Evolutionary conservation across 2,888 invertebrate species (phyloP).

Genomic region (Conistra vaccinii): DNA sequence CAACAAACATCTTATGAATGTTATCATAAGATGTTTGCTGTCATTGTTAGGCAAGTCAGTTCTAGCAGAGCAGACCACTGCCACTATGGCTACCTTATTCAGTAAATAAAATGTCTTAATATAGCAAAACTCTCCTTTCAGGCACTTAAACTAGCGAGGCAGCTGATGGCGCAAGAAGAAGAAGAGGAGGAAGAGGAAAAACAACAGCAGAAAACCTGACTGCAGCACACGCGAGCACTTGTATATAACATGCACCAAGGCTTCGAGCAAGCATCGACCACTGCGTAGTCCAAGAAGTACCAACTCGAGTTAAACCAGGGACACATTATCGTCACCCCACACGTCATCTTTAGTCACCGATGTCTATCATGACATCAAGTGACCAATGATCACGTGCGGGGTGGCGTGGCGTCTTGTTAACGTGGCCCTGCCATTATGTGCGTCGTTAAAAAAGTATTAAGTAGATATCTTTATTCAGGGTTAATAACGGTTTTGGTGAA

Average conservation of each 20-base stretch:
- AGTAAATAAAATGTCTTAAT: conserved; percentile 6
- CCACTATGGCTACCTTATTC: neutral
- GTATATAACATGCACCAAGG: conserved; percentile 69
- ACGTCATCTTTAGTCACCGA: neutral
- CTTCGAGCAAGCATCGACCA: conserved; percentile 63
- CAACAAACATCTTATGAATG: too few relatives aligned
- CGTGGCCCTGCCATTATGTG: conserved; percentile 41
- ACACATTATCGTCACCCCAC: conserved; percentile 36
- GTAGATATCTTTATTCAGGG: conserved; percentile 60
- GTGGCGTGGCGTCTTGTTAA: conserved; percentile 10
- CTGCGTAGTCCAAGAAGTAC: conserved; percentile 45
- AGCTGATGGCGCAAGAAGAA: conserved; percentile 97
- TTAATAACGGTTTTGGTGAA: conserved; percentile 48
- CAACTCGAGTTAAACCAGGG: conserved; percentile 27
- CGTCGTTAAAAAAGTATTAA: conserved; percentile 43
- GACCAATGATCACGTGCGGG: conserved; percentile 6
- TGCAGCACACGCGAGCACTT: conserved; percentile 65
- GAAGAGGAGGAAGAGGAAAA: conserved; percentile 92
- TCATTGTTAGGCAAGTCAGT: neutral
- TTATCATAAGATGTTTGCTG: neutral
- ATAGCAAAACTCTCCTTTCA: conserved; percentile 83
- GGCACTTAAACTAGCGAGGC: conserved; percentile 97
- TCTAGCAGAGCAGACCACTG: neutral
- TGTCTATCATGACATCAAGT: conserved; percentile 11
- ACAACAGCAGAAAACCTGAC: conserved; percentile 78